Evolutionary conservation across 2,797 vertebrate species (phyloP).

Genomic region (Protosalanx chinensis): DNA sequence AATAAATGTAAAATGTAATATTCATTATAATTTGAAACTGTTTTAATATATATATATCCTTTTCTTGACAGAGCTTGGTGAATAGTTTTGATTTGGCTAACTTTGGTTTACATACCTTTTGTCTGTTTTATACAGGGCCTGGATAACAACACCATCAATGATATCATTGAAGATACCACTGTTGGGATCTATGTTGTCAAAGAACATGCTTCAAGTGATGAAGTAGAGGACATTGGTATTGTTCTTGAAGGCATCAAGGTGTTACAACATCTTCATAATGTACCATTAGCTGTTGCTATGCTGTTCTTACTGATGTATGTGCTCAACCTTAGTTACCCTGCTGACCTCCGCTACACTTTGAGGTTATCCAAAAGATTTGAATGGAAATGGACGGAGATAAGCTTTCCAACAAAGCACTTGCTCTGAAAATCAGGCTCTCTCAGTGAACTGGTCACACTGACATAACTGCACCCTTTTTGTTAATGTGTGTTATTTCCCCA

Average conservation of each 20-base stretch:
- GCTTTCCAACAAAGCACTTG: no score
- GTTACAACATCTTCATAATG: neutral
- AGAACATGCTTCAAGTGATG: slow-evolving; percentile 14
- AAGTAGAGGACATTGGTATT: slow-evolving; percentile 14
- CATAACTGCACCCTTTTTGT: no score
- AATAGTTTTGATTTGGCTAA: no score
- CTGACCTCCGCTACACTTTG: slow-evolving; percentile 17
- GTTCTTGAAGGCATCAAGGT: slow-evolving; percentile 20
- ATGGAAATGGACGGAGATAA: slow-evolving; percentile 17
- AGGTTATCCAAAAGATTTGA: slow-evolving; percentile 12
- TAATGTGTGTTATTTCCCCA: no score
- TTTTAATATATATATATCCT: no score
- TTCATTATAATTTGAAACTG: no score
- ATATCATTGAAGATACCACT: slow-evolving; percentile 19
- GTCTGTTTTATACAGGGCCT: no score
- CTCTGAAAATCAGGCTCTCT: no score
- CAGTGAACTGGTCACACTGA: no score
- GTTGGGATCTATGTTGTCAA: slow-evolving; percentile 13
- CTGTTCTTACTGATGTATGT: slow-evolving; percentile 17
- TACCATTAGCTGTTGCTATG: neutral
- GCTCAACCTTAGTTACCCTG: slow-evolving; percentile 14
- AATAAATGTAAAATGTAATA: no score
- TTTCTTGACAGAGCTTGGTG: no score
- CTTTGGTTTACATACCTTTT: no score
- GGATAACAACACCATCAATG: neutral